Base-by-base conservation (phyloP, 2,113 vertebrate species). In the Heterotis niloticus region DNA sequence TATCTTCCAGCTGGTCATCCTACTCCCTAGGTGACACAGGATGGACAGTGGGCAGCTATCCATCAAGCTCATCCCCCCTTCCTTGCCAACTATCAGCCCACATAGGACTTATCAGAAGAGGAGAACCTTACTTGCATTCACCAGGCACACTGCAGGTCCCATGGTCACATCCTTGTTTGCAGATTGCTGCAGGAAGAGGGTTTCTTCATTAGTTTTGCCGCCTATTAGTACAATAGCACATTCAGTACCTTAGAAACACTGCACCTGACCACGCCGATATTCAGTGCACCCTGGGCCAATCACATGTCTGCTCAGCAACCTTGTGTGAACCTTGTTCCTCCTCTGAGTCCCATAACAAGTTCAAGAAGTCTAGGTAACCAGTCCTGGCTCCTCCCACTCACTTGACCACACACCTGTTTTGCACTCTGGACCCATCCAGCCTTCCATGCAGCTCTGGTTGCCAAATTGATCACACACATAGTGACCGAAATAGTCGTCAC, bases 391-490 rank as follows among this genome's bases (percentile, higher is more conserved):
- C 16, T 9, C 54, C 54, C 70, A 23, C 88, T 88, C 90, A 44
- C 7, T 44, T 44, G 34, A 44, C 2, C 34, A 44, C 7, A 7
- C 7, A 98, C 97, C 96, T 88, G 93, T 94, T 76, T 83, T 90
- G 84, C 98, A 99, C 67, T 96, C 94, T 0, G 86, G 76, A 78
- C 94, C 96, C 96, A 96, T 98, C 98, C 98, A 99, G 17, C 98
- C 97, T 0, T 97, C 95, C 90, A 98, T 91, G 86, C 98, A 99
- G 81, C 95, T 92, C 86, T 93, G 95, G 81, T 95, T 93, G 77
- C 98, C 98, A 0, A 95, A 94, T 71, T 93, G 90, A 81, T 98
- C 97, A 4, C 98, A 99, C 0, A 93, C 93, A 59, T 95, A 97
- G 88, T 98, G 98, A 34, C 97, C 98, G 0, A 98, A 96, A 86